Base-by-base conservation (phyloP, 2,113 vertebrate species). In the Ranitomeya imitator region DNA sequence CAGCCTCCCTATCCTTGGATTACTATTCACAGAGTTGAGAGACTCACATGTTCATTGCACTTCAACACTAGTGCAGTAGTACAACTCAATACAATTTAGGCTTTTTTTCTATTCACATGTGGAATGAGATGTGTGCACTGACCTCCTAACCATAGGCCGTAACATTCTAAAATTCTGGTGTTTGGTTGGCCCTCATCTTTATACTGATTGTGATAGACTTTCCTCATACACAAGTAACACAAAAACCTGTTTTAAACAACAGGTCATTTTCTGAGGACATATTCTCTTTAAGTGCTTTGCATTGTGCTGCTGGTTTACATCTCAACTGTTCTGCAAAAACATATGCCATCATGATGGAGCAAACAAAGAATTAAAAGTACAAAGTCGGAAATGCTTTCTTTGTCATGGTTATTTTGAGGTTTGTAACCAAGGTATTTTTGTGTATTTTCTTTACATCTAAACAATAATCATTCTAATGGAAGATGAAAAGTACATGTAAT, bases 321-420 rank as follows among this genome's bases (percentile, higher is more conserved):
- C 52, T 31, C 51, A 45, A 31, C 15, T 57, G 26, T 18, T 31
- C 69, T 55, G 52, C 15, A 57, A 26, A 26, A 54, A 74, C 83
- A 74, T 85, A 31, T 74, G 54, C 18, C 51, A 16, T 12, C n/a
- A 18, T 16, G 18, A 71, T 85, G 63, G 16, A 59, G 21, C 13
- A 57, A 51, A 67, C 65, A 71, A 69, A n/a, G 26, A 16, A 52
- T 85, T 71, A 9, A 71, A 37, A 71, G 45, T 52, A 67, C 61
- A 26, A 31, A 81, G 54, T 26, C 4, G 81, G 52, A 65, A 65
- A 65, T 83, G 59, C 60, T 65, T 83, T 83, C 81, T 83, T 65
- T 83, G n/a, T 65, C 45, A 84, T n/a, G 52, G 63, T 71, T 84
- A 84, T 84, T 84, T 67, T 65, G 63, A 84, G 63, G 37, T 71